These are phyloP conservation scores for Vireo griseus DNA, from an alignment of 2,797 vertebrate species.

Conservation along the genomic window DNA sequence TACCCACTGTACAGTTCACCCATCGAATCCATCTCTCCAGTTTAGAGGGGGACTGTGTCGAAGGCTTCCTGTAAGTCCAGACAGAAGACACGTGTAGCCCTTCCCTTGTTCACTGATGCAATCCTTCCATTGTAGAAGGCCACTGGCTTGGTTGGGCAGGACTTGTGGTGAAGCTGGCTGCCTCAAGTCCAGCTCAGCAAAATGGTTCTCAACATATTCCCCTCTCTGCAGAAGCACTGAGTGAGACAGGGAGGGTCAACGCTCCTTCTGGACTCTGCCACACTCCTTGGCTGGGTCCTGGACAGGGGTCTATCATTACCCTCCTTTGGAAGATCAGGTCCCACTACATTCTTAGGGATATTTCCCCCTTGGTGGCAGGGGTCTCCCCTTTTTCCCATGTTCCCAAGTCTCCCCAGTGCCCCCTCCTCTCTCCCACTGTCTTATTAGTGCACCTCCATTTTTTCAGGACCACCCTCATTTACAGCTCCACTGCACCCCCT, in stretches of 20 bases:
- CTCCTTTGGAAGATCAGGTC: neutral
- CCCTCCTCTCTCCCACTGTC: neutral
- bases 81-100: no score
- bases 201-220: neutral
- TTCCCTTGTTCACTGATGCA: neutral
- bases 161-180: neutral
- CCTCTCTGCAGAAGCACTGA: neutral
- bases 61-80: neutral
- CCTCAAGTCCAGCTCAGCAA: neutral
- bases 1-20: neutral
- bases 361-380: neutral
- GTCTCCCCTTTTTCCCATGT: fast-evolving
- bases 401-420: neutral
- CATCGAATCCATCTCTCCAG: neutral
- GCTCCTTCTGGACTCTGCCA: fast-evolving
- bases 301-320: neutral
- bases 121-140: neutral
- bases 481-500: neutral
- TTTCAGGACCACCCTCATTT: neutral
- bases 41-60: neutral
- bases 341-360: neutral
- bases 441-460: neutral
- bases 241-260: neutral
- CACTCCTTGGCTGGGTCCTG: fast-evolving
- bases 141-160: neutral